Percentiles rank a stretch among this genome's conserved stretches.
Conservation (phyloP, 2,888 invertebrate species). For the Agonopterix arenella region DNA sequence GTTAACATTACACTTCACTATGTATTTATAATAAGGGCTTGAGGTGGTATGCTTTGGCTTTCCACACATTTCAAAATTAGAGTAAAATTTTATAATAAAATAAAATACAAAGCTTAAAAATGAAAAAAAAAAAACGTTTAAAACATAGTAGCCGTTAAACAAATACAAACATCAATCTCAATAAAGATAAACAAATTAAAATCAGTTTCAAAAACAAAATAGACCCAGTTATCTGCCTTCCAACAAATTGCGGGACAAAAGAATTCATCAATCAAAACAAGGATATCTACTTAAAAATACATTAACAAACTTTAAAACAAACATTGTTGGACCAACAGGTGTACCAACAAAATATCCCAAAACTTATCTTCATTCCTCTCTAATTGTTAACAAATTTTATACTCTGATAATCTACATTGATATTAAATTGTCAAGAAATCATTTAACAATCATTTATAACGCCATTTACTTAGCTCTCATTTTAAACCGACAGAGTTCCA, state of each 20-base stretch:
- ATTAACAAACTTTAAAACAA: slow-evolving; percentile 52
- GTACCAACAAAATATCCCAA: slow-evolving; percentile 16
- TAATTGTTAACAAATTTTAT: slow-evolving; percentile 55
- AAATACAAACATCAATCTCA: slow-evolving; percentile 49
- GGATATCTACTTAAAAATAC: slow-evolving; percentile 67
- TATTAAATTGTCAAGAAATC: slow-evolving; percentile 70
- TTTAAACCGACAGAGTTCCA: slow-evolving; percentile 31
- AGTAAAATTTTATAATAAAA: too few species aligned
- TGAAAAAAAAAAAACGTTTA: background rate
- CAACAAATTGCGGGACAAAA: slow-evolving; percentile 41
- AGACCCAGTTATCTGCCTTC: slow-evolving; percentile 36
- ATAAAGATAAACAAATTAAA: slow-evolving; percentile 61
- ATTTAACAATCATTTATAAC: slow-evolving; percentile 59
- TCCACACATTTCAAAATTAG: too few species aligned
- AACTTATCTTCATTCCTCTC: slow-evolving; percentile 38
- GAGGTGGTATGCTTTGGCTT: too few species aligned
- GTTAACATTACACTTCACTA: too few species aligned
- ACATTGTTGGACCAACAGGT: slow-evolving; percentile 22
- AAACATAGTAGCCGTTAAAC: slow-evolving; percentile 1
- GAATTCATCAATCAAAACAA: slow-evolving; percentile 68
- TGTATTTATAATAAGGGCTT: too few species aligned
- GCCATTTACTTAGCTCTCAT: slow-evolving; percentile 31
- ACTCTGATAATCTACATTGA: slow-evolving; percentile 44
- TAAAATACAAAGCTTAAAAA: too few species aligned
- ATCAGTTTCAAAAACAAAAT: slow-evolving; percentile 44